phyloP scores from a whole-genome alignment of 2,888 invertebrate genomes.

The Drosophila longiperda region DNA sequence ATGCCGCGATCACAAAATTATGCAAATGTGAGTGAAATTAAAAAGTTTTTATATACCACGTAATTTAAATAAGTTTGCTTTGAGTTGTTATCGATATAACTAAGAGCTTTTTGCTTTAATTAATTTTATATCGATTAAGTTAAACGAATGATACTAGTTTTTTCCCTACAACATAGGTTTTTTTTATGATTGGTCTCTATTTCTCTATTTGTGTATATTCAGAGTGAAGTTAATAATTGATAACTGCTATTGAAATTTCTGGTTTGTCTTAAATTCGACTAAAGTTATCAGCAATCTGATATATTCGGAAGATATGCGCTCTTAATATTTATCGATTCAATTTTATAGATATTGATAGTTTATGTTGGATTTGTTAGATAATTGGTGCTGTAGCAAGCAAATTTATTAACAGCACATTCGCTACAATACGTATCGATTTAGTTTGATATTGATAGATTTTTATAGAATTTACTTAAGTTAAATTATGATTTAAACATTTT shows the following conservation, averaged over 20 bases:
- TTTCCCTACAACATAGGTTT: too few species aligned
- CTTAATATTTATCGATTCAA: neutral
- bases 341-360: too few species aligned
- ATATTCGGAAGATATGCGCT: neutral
- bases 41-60: neutral
- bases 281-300: neutral
- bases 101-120: neutral
- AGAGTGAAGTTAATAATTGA: neutral
- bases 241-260: neutral
- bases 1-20: constrained; percentile 80
- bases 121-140: neutral
- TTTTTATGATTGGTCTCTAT: neutral
- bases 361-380: neutral
- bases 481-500: neutral
- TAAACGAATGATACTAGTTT: neutral
- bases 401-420: neutral
- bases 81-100: neutral
- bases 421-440: neutral
- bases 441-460: neutral
- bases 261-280: neutral
- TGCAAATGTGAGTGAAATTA: constrained; percentile 85
- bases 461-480: neutral
- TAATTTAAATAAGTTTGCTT: neutral
- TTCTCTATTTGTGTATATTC: neutral
- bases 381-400: neutral